A percentile compares a stretch with the other conserved stretches of the same genome.
Evolutionary conservation across 2,888 invertebrate genomes (phyloP).

Genomic region (Tetranychus piercei): DNA sequence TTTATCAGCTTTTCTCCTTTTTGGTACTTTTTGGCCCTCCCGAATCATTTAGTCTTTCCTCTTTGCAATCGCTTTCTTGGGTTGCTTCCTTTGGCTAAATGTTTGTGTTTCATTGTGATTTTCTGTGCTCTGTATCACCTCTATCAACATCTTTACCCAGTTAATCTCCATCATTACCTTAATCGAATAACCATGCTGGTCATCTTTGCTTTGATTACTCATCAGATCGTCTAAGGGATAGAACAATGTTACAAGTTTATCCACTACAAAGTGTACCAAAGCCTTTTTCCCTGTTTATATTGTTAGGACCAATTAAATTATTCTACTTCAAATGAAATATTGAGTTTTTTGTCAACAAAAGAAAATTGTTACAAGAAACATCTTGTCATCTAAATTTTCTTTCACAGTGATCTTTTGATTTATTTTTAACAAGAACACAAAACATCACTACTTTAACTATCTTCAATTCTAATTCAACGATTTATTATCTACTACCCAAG

Average conservation of each 20-base stretch:
- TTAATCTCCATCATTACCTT: not conserved
- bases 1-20: not conserved
- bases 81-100: too few species aligned
- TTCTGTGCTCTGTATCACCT: not conserved
- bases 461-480: too few species aligned
- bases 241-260: slow-evolving; percentile 1
- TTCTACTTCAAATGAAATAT: not conserved
- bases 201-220: not conserved
- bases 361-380: too few species aligned
- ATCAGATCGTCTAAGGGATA: not conserved
- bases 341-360: not conserved
- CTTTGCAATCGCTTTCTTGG: not conserved
- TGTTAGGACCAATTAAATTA: not conserved
- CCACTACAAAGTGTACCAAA: not conserved
- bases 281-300: not conserved
- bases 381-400: not conserved
- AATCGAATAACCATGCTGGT: not conserved
- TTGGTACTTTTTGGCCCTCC: not conserved
- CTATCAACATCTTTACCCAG: too few species aligned
- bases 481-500: too few species aligned
- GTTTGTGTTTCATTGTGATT: not conserved
- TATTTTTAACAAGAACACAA: too few species aligned
- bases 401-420: not conserved
- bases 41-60: not conserved
- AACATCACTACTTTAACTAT: too few species aligned